Base-by-base conservation (phyloP, 2,113 vertebrate species). In the Chloropsis cyanopogon region DNA sequence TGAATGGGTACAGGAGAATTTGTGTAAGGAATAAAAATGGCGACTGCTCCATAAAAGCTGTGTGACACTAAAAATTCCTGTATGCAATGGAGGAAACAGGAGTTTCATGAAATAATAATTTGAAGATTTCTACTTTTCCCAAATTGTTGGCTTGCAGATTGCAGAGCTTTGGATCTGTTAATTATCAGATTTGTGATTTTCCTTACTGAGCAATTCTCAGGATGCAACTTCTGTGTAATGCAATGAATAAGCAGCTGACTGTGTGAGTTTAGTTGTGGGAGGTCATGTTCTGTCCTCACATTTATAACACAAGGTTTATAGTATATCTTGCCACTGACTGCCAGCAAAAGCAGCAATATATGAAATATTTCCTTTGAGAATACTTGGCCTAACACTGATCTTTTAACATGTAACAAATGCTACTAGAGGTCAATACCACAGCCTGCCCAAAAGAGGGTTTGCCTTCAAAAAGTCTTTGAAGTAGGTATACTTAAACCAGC, bases 231-330 rank as follows among this genome's bases (percentile, higher is more conserved):
- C 41, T 68, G 19, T 29, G 59, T 50, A 86, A 77, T 7, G 42
- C 37, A 83, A n/a, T 66, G 92, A 94, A 85, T 86, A 82, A 90
- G 66, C 28, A 88, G 35, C 33, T 41, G 71, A 66, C 19, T 11
- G 28, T 65, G 46, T 76, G 39, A 88, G 11, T 23, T 75, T 66
- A 76, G 20, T 41, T 68, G n/a, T 12, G 33, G 87, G 57, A 69
- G 35, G 39, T 76, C 21, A 9, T 22, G 44, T 33, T 80, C 60
- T 89, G 33, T 63, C 61, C 44, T 50, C 52, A 54, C 1, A 1
- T 35, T n/a, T 0, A 6, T 47, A 26, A 54, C 1, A 22, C 2
- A 6, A 73, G 44, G 69, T 47, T 84, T 78, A 60, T 18, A 39
- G 31, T 4, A 8, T 33, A 86, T 47, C 11, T 78, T 75, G 64